A percentile compares a stretch with the other conserved stretches of the same genome.
phyloP scores from a whole-genome alignment of 1,140 invertebrate genomes.

The Lucilia sericata region DNA sequence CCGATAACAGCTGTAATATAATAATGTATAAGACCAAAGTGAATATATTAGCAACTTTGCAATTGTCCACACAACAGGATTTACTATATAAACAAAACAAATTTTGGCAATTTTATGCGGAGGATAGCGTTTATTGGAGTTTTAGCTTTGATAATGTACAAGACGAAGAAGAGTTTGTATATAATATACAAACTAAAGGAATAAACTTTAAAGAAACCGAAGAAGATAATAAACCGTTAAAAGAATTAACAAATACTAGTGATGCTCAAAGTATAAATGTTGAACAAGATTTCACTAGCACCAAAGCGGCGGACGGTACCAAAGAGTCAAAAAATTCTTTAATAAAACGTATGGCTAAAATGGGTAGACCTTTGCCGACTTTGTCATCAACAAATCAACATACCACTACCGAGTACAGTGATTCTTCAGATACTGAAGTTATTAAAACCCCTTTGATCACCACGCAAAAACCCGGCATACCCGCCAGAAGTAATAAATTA shows the following conservation, averaged over 20 bases:
- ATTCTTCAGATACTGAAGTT: constrained; percentile 46
- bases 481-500: constrained; percentile 27
- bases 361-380: constrained; percentile 46
- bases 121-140: constrained; percentile 55
- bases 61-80: not conserved
- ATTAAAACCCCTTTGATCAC: constrained; percentile 37
- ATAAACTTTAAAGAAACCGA: constrained; percentile 8
- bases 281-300: not conserved
- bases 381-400: not conserved
- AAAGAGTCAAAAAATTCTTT: constrained; percentile 33
- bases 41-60: constrained; percentile 45
- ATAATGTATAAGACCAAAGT: constrained; percentile 55
- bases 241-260: not conserved
- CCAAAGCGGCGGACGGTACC: not conserved
- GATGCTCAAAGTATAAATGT: not conserved
- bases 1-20: constrained; percentile 46
- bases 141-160: constrained; percentile 50
- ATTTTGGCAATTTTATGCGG: constrained; percentile 61
- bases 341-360: constrained; percentile 49
- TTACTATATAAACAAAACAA: constrained; percentile 46
- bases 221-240: not conserved
- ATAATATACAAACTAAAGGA: constrained; percentile 31
- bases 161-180: constrained; percentile 53
- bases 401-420: constrained; percentile 38
- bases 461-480: constrained; percentile 28